Evolutionary conservation across 2,113 vertebrate genomes (phyloP), one percentile per base, ranked within the genome.

Genomic region (Limnothrissa miodon): DNA sequence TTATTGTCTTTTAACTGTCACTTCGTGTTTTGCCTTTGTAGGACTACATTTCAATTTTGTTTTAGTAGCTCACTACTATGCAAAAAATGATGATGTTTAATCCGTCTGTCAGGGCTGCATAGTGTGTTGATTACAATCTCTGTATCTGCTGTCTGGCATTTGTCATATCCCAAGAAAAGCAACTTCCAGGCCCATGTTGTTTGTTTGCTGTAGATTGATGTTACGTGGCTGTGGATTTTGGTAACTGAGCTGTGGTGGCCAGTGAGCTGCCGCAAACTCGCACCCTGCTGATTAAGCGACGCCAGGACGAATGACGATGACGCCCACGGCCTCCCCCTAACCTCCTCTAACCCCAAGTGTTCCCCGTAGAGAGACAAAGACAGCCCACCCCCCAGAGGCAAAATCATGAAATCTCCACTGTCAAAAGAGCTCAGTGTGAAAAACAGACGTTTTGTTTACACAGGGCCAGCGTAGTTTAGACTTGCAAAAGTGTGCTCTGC

Each of bases 381-480:
- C 82, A 85, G 88, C 88, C 42, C 42, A n/a, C 90, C 87, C 90
- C 90, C 85, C 83, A 83, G 25, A 46, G 83, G 88, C 83, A 82
- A 48, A 88, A 87, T 82, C 84, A 90, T 86, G 87, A 85, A 86
- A 88, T 84, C 88, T 90, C 87, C 90, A 88, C 87, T 92, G 92
- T 90, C 92, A 92, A 88, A 88, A 88, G 90, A 89, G 90, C 91
- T 87, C 84, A 85, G 86, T 86, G 66, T 74, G 66, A 74, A 74
- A 74, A 56, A 78, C 80, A 81, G 80, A 85, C 83, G 51, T 66
- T 78, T 66, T 84, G 59, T 78, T 84, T 48, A 84, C 79, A 53
- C 78, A 84, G 33, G 62, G 66, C 44, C 83, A 53, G 79, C 33
- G 80, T 13, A 56, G 66, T 44, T 70, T 53, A 66, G 29, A 66